Evolutionary conservation across 1,140 invertebrate species (phyloP).

Genomic region (Orchestia grillus): DNA sequence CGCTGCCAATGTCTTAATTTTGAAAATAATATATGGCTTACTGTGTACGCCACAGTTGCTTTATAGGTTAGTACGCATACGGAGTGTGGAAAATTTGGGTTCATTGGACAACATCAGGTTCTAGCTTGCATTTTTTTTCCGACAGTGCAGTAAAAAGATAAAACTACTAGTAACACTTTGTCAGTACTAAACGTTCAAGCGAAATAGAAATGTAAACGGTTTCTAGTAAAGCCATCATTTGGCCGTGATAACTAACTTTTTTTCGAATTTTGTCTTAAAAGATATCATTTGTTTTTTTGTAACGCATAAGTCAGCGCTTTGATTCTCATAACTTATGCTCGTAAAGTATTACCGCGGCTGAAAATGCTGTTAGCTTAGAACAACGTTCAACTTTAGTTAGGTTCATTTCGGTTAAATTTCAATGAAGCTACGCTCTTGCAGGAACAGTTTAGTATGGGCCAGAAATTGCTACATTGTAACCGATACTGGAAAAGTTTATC

Average conservation of each 20-base stretch:
- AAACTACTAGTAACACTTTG: neutral
- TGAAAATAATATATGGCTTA: neutral
- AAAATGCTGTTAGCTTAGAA: neutral
- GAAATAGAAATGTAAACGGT: neutral
- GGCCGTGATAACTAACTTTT: neutral
- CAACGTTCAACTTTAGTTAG: neutral
- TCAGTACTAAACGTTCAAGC: neutral
- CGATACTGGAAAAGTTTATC: neutral
- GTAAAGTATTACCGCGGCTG: neutral
- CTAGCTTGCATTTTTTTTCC: neutral
- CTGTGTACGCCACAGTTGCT: neutral
- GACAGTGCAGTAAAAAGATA: neutral
- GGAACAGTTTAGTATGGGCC: neutral
- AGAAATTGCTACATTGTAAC: neutral
- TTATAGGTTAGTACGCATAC: neutral
- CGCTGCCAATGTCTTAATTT: neutral
- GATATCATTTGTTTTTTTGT: neutral
- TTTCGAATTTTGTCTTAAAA: neutral
- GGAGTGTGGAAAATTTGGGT: neutral
- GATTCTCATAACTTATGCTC: neutral
- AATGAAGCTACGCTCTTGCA: neutral
- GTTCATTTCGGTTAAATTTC: neutral
- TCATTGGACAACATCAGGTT: neutral
- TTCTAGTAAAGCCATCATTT: neutral
- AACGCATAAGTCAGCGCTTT: neutral